These are phyloP conservation scores for Charanyca ferruginea DNA, from an alignment of 2,888 invertebrate species.

Conservation along the genomic window DNA sequence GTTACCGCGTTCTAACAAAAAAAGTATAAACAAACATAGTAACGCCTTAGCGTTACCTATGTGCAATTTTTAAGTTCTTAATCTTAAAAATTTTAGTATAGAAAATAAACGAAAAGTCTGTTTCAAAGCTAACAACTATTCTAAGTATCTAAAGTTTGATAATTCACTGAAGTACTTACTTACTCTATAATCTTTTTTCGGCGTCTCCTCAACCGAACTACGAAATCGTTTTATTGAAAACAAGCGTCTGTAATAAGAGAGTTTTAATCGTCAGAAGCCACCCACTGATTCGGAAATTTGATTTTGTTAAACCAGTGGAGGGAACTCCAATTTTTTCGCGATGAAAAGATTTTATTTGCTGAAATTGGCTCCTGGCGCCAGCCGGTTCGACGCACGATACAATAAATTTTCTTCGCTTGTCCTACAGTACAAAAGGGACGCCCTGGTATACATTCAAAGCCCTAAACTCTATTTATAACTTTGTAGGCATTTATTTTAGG, in stretches of 20 bases:
- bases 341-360: conserved; percentile 16
- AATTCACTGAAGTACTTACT: neutral
- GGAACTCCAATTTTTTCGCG: conserved; percentile 18
- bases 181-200: conserved; percentile 12
- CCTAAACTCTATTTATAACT: too few relatives aligned
- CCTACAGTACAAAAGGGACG: neutral
- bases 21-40: too few relatives aligned
- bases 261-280: conserved; percentile 39
- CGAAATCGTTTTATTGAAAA: conserved; percentile 26
- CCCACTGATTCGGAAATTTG: conserved; percentile 46
- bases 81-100: too few relatives aligned
- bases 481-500: too few relatives aligned
- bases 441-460: neutral
- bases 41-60: too few relatives aligned
- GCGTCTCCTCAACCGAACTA: conserved; percentile 3
- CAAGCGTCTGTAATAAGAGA: conserved; percentile 23
- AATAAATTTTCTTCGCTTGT: neutral
- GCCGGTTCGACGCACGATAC: neutral
- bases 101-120: too few relatives aligned
- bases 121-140: too few relatives aligned
- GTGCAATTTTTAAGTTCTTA: too few relatives aligned
- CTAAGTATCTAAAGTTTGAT: neutral
- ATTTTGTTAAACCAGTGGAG: conserved; percentile 16
- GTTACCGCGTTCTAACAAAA: too few relatives aligned
- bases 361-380: neutral